Conservation (phyloP, 2,113 vertebrate genomes). For the Mus musculus region DNA sequence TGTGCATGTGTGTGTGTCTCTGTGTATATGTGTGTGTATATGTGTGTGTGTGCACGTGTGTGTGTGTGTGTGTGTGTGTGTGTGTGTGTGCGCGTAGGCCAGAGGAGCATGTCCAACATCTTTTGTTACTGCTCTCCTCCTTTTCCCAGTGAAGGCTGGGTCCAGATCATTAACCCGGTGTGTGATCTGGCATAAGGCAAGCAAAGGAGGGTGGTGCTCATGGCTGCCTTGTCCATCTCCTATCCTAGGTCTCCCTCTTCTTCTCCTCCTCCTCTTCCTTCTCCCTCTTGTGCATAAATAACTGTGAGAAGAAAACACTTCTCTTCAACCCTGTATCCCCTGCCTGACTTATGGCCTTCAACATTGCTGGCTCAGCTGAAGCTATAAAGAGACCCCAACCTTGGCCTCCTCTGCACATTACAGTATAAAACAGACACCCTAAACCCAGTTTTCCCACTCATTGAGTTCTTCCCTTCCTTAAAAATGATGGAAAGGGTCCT, state of each 20-base stretch:
- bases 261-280: not conserved
- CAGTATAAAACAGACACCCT: not conserved
- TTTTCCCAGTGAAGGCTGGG: not conserved
- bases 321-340: not conserved
- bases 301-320: not conserved
- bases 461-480: not conserved
- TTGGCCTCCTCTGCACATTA: not conserved
- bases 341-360: not conserved
- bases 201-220: not conserved
- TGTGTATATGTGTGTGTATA: too few species aligned
- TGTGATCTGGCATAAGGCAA: not conserved
- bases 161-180: not conserved
- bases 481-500: constrained; percentile 19
- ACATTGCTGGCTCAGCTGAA: constrained; percentile 15
- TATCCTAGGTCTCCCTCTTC: not conserved
- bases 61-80: too few species aligned
- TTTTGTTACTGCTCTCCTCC: too few species aligned
- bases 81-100: too few species aligned
- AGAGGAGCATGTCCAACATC: not conserved
- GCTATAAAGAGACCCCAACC: not conserved
- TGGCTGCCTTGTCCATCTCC: not conserved
- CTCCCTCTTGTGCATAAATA: not conserved
- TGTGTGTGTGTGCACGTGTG: too few species aligned
- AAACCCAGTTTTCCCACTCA: not conserved
- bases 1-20: too few species aligned